Evolutionary conservation across 2,113 vertebrate species (phyloP).

Genomic region (Gymnobelideus leadbeateri): DNA sequence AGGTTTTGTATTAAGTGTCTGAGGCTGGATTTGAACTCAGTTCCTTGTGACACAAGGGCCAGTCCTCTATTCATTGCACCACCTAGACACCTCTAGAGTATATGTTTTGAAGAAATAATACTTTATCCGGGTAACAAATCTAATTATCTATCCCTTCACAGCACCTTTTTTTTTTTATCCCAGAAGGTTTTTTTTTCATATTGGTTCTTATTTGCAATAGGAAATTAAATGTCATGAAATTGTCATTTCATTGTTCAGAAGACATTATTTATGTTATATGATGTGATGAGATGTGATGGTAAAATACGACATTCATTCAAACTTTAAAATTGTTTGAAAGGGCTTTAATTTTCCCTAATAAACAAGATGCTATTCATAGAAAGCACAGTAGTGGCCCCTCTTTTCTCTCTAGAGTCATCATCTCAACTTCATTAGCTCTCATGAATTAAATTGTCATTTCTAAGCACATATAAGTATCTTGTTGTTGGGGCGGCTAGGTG

Average conservation of each 20-base stretch:
- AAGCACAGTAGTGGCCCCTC: neutral
- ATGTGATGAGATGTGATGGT: neutral
- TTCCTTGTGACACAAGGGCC: too few relatives aligned
- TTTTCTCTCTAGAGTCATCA: neutral
- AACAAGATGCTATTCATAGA: neutral
- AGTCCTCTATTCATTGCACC: too few relatives aligned
- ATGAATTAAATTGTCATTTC: neutral
- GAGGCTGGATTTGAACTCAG: too few relatives aligned
- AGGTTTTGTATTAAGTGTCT: too few relatives aligned
- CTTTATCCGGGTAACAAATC: neutral
- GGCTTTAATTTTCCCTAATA: neutral
- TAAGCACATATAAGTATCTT: neutral
- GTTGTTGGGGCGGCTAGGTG: too few relatives aligned
- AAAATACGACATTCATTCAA: neutral
- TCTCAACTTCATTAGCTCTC: neutral
- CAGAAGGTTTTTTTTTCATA: neutral
- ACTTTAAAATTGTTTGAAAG: neutral
- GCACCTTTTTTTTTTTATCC: neutral
- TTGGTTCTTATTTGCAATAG: neutral
- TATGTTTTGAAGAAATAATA: neutral
- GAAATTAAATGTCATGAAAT: neutral
- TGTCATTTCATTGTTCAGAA: neutral
- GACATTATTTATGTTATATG: neutral
- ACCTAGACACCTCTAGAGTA: neutral
- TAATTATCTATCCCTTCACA: neutral